phyloP scores from a whole-genome alignment of 2,888 invertebrate species.

The Tigriopus californicus region DNA sequence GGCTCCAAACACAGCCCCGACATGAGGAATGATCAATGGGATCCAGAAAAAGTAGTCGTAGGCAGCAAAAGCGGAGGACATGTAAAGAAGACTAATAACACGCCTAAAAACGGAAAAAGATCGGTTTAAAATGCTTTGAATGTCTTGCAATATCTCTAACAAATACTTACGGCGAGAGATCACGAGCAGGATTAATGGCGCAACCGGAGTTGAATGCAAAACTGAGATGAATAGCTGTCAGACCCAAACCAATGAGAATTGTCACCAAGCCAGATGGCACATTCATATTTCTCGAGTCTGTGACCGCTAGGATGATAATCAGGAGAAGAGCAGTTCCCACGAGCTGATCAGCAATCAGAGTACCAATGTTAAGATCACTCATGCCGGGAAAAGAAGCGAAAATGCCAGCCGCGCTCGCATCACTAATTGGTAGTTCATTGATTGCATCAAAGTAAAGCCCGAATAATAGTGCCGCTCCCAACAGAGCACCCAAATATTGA shows the following conservation, averaged over 20 bases:
- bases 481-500: slow-evolving; percentile 35
- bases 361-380: neutral
- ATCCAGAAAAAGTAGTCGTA: slow-evolving; percentile 27
- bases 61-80: slow-evolving; percentile 27
- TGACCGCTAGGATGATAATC: slow-evolving; percentile 30
- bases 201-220: slow-evolving; percentile 38
- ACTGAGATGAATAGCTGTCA: slow-evolving; percentile 30
- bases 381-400: slow-evolving; percentile 33
- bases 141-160: too few species aligned
- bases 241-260: slow-evolving; percentile 28
- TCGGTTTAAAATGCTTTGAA: neutral
- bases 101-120: neutral
- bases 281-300: slow-evolving; percentile 30
- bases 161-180: slow-evolving; percentile 32
- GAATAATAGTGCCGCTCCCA: slow-evolving; percentile 30
- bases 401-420: slow-evolving; percentile 32
- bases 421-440: neutral
- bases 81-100: slow-evolving; percentile 31
- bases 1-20: slow-evolving; percentile 34
- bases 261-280: slow-evolving; percentile 27
- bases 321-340: slow-evolving; percentile 31
- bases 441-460: slow-evolving; percentile 26
- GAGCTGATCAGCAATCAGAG: slow-evolving; percentile 24
- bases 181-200: slow-evolving; percentile 39
- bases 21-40: slow-evolving; percentile 33